Conservation (phyloP, 2,888 invertebrate species). For the Thera britannica region DNA sequence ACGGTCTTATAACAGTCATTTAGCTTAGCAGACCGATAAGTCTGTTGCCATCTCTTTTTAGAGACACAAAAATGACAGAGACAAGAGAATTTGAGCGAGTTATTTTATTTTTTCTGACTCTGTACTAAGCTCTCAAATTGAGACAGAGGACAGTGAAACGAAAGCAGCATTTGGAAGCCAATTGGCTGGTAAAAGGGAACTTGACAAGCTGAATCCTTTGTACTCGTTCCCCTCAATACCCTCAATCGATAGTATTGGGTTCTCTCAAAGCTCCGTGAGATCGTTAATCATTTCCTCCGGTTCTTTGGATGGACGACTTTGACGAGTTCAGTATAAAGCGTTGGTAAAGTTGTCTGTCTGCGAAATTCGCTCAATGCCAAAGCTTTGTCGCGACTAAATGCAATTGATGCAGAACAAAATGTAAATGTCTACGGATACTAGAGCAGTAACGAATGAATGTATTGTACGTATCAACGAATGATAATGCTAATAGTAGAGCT, state of each 20-base stretch:
- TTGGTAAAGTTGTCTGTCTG: neutral
- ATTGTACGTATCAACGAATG: too few relatives aligned
- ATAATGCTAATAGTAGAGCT: too few relatives aligned
- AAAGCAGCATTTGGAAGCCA: neutral
- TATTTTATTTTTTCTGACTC: too few relatives aligned
- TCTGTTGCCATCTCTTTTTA: too few relatives aligned
- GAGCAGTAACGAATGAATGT: too few relatives aligned
- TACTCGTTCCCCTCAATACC: constrained; percentile 7
- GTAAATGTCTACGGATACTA: too few relatives aligned
- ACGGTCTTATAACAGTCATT: too few relatives aligned
- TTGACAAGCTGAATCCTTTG: constrained; percentile 21
- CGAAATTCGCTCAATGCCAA: neutral
- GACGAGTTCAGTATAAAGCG: constrained; percentile 8
- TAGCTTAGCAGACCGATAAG: too few relatives aligned
- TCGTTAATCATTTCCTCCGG: constrained; percentile 28
- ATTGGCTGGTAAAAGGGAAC: constrained; percentile 10
- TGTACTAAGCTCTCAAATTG: neutral
- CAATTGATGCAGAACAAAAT: too few relatives aligned
- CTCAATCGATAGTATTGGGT: constrained; percentile 24
- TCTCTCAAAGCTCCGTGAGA: constrained; percentile 17
- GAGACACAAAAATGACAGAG: too few relatives aligned
- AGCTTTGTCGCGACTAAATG: neutral
- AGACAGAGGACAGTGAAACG: neutral
- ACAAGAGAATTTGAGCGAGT: too few relatives aligned
- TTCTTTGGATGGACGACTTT: constrained; percentile 17